Conservation (phyloP, 1,140 invertebrate genomes). For the Oedothorax gibbosus region DNA sequence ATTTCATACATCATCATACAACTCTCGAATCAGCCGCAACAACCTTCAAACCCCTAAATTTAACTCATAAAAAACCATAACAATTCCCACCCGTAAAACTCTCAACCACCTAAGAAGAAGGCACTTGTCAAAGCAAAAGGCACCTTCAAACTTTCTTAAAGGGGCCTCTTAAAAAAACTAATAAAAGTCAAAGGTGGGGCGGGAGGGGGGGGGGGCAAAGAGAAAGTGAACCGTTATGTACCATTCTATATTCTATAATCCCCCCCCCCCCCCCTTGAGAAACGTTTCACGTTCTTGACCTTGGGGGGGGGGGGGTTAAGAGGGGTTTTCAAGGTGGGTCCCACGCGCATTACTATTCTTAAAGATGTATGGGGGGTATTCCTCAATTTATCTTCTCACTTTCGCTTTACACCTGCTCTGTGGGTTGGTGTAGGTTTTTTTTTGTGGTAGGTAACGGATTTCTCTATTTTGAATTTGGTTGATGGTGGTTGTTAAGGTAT, state of each 20-base stretch:
- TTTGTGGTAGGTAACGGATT: too few relatives aligned
- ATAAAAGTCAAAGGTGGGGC: slow-evolving; percentile 48
- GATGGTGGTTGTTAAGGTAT: too few relatives aligned
- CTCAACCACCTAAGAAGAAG: not conserved
- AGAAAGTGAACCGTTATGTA: slow-evolving; percentile 45
- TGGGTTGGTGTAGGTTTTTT: not conserved
- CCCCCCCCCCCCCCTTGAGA: slow-evolving; percentile 10
- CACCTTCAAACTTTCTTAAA: slow-evolving; percentile 37
- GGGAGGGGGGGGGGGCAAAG: not conserved
- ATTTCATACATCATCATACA: too few relatives aligned
- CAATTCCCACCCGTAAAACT: not conserved
- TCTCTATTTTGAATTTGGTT: too few relatives aligned
- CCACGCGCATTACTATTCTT: slow-evolving; percentile 42
- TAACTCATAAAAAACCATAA: too few relatives aligned
- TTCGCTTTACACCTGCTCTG: slow-evolving; percentile 4
- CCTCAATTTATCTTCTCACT: slow-evolving; percentile 5
- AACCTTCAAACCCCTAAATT: too few relatives aligned
- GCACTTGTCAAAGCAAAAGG: slow-evolving; percentile 43
- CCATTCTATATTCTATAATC: not conserved
- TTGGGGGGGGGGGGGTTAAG: slow-evolving; percentile 25
- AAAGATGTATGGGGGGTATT: not conserved
- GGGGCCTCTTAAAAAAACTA: slow-evolving; percentile 41
- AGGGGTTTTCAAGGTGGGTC: slow-evolving; percentile 35
- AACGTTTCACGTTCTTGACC: slow-evolving; percentile 31
- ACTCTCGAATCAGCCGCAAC: too few relatives aligned